Percentiles rank a stretch among this genome's conserved stretches.
phyloP scores from a whole-genome alignment of 2,797 vertebrate genomes.

The Peromyscus nudipes region DNA sequence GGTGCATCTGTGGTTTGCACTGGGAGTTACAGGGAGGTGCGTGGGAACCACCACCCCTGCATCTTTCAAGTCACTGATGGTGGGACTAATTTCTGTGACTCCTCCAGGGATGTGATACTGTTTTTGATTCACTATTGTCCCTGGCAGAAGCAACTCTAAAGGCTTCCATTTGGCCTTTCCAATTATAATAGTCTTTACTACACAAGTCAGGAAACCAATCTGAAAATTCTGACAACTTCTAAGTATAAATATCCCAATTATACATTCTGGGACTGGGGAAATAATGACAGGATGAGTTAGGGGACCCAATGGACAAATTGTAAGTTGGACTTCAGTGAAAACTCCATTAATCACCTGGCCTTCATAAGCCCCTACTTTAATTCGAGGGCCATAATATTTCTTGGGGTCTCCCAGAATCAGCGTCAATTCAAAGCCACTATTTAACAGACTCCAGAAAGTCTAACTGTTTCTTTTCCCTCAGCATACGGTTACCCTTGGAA shows the following conservation, averaged over 20 bases:
- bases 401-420: neutral
- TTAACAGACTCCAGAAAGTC: neutral
- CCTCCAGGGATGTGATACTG: neutral
- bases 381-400: too few species aligned
- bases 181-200: neutral
- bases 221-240: neutral
- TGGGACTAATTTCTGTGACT: neutral
- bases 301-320: neutral
- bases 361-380: neutral
- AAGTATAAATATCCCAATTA: neutral
- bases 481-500: neutral
- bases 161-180: neutral
- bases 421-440: neutral
- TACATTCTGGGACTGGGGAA: neutral
- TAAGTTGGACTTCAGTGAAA: neutral
- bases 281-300: neutral
- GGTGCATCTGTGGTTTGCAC: neutral
- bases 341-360: neutral
- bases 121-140: neutral
- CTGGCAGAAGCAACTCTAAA: neutral
- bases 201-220: neutral
- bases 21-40: neutral
- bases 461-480: neutral
- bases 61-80: neutral
- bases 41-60: neutral